Conservation (phyloP, 2,113 vertebrate species). For the Tympanuchus pallidicinctus region DNA sequence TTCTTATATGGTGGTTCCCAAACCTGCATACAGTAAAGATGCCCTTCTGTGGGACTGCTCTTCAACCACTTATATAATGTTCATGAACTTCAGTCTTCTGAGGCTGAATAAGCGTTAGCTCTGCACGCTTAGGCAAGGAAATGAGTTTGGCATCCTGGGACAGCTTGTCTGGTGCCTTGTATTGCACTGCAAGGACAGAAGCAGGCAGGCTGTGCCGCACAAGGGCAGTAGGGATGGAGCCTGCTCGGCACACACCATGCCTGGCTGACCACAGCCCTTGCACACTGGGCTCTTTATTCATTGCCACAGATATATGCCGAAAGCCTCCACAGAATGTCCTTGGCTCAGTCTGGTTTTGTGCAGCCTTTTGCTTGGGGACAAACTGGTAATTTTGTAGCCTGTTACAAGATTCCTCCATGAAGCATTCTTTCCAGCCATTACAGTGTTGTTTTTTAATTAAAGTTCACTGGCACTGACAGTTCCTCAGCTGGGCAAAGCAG, state of each 20-base stretch:
- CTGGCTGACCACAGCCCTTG: background rate
- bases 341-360: constrained; percentile 28
- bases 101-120: background rate
- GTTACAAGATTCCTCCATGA: constrained; percentile 24
- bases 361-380: background rate
- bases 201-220: rapidly evolving
- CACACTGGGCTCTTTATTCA: background rate
- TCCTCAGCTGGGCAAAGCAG: constrained; percentile 5
- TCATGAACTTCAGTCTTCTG: background rate
- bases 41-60: background rate
- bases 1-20: background rate
- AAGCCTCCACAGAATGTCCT: constrained; percentile 58
- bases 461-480: background rate
- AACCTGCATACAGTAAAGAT: background rate
- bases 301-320: background rate
- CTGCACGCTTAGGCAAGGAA: rapidly evolving
- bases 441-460: background rate
- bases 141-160: background rate
- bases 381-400: background rate
- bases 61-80: background rate
- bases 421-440: constrained; percentile 57
- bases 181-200: background rate
- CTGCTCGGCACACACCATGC: rapidly evolving
- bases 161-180: background rate
- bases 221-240: background rate